Percentiles rank a stretch among this genome's conserved stretches.
Evolutionary conservation across 2,888 invertebrate genomes (phyloP).

Genomic region (Thecophora atra): DNA sequence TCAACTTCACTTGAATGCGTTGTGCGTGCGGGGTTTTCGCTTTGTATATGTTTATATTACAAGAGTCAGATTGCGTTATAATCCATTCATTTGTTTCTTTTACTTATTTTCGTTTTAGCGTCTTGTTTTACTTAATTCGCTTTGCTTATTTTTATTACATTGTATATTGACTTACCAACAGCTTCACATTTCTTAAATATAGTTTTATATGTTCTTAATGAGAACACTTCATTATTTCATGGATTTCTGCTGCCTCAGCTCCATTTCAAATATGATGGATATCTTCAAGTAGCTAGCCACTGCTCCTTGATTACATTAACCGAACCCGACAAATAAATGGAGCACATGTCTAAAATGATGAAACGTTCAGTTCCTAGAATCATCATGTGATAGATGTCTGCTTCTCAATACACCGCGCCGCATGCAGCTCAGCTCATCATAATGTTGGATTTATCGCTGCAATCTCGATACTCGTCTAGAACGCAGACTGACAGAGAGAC

Average conservation of each 20-base stretch:
- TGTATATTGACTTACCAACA: neutral
- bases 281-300: constrained; percentile 24
- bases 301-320: neutral
- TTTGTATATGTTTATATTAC: no score
- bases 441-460: constrained; percentile 10
- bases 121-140: neutral
- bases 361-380: constrained; percentile 60
- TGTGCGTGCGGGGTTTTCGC: no score
- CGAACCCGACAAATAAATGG: constrained; percentile 50
- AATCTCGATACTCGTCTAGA: neutral
- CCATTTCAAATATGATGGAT: constrained; percentile 32
- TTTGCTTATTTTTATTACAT: no score
- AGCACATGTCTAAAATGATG: constrained; percentile 63
- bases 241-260: constrained; percentile 2
- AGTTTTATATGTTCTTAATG: constrained; percentile 5
- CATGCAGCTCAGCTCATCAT: neutral
- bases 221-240: constrained; percentile 1
- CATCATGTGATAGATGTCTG: constrained; percentile 30
- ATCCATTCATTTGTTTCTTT: no score
- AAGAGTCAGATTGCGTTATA: no score
- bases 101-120: no score
- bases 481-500: neutral
- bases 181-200: neutral
- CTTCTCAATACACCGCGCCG: neutral
- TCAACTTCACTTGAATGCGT: no score